Evolutionary conservation across 37 sponge, comb jelly and placozoan species (phyloP).

Genomic region (Petrosia ficiformis): DNA sequence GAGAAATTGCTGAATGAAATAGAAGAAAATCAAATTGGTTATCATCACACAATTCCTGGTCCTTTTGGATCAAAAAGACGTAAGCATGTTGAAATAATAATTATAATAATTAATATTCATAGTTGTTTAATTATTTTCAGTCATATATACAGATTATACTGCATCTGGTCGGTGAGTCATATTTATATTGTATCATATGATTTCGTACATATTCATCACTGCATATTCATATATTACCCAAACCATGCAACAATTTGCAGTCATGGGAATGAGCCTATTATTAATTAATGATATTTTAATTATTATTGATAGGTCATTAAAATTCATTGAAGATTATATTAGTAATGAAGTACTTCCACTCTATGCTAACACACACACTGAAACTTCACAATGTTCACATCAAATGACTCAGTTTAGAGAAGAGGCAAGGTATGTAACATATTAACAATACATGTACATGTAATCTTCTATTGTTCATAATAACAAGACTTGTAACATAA

Average conservation of each 20-base stretch:
- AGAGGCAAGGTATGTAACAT: conserved; percentile 69
- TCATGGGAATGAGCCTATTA: no score
- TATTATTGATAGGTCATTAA: background rate
- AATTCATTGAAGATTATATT: conserved; percentile 82
- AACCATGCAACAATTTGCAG: no score
- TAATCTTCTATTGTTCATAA: no score
- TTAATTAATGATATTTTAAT: background rate
- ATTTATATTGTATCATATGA: no score
- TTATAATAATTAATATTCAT: no score
- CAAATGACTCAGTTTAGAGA: conserved; percentile 80
- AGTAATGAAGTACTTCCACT: conserved; percentile 57
- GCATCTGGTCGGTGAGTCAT: conserved; percentile 82
- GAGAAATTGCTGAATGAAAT: conserved; percentile 35
- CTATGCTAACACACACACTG: conserved; percentile 94
- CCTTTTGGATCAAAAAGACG: conserved; percentile 73
- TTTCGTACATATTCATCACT: background rate
- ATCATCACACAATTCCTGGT: conserved; percentile 37
- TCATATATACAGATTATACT: conserved; percentile 87
- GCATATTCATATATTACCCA: no score
- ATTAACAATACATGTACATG: no score
- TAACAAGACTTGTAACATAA: no score
- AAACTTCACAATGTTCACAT: conserved; percentile 64
- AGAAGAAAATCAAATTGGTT: conserved; percentile 44
- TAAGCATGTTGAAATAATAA: background rate
- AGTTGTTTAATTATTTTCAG: conserved; percentile 12